phyloP scores from a whole-genome alignment of 2,797 vertebrate genomes.

The Sylvilagus floridanus region DNA sequence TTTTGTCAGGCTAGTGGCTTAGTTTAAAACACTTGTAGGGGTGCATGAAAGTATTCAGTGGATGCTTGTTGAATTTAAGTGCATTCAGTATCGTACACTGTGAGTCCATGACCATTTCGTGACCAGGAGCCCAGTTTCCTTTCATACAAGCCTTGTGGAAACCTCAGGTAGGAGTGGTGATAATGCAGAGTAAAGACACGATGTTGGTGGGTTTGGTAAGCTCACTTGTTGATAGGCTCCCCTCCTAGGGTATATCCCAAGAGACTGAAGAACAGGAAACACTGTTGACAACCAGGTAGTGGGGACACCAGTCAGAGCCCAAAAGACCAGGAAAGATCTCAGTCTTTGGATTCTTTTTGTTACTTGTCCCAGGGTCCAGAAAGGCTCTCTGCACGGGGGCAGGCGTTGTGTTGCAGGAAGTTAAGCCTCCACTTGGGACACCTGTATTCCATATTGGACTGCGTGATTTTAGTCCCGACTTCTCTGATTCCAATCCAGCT shows the following conservation, averaged over 20 bases:
- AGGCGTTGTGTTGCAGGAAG: too few relatives aligned
- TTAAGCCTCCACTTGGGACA: too few relatives aligned
- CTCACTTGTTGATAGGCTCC: fast-evolving
- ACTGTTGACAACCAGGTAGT: neutral
- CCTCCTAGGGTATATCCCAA: neutral
- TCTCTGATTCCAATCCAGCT: too few relatives aligned
- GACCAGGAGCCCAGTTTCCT: neutral
- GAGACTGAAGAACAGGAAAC: neutral
- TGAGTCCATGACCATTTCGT: neutral
- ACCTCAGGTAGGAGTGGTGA: neutral
- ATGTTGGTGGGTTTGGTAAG: neutral
- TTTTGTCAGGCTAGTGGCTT: neutral
- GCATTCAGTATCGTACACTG: neutral
- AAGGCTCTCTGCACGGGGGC: too few relatives aligned
- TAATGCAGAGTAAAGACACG: neutral
- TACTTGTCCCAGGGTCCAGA: too few relatives aligned
- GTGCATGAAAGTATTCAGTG: neutral
- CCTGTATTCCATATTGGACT: too few relatives aligned
- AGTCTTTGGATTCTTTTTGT: neutral
- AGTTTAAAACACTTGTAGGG: neutral
- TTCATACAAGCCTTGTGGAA: neutral
- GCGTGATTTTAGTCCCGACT: too few relatives aligned
- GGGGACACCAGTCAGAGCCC: neutral
- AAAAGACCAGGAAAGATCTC: neutral
- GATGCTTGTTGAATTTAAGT: neutral